Evolutionary conservation across 2,888 invertebrate genomes (phyloP).

Genomic region (Drosophila colorata): DNA sequence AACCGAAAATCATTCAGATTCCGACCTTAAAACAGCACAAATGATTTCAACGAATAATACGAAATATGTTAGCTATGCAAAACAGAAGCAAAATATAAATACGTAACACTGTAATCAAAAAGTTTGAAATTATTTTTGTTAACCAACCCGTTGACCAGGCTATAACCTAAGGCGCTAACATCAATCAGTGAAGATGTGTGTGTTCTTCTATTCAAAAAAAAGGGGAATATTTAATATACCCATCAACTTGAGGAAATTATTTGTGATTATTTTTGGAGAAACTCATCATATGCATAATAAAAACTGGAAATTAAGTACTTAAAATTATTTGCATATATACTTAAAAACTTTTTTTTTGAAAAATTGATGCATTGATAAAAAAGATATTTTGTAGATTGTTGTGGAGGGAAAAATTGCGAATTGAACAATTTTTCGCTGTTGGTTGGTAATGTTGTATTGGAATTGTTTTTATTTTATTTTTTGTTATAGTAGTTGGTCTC

Average conservation of each 20-base stretch:
- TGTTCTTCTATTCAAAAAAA: slow-evolving; percentile 41
- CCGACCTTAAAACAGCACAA: slow-evolving; percentile 1
- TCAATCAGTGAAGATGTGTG: slow-evolving; percentile 29
- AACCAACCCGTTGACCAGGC: slow-evolving; percentile 28
- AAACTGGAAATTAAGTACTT: slow-evolving; percentile 55
- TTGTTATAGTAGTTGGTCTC: slow-evolving; percentile 76
- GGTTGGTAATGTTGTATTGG: slow-evolving; percentile 45
- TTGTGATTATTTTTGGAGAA: slow-evolving; percentile 36
- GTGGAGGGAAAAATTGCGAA: slow-evolving; percentile 55
- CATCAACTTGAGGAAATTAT: slow-evolving; percentile 28
- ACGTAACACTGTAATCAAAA: slow-evolving; percentile 37
- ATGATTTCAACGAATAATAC: slow-evolving; percentile 4
- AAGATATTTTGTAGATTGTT: slow-evolving; percentile 62
- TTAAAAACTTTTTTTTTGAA: slow-evolving; percentile 3
- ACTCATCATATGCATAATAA: slow-evolving; percentile 49
- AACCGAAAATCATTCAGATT: slow-evolving; percentile 14
- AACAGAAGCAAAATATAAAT: slow-evolving; percentile 41
- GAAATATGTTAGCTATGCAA: slow-evolving; percentile 34
- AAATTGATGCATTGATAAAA: slow-evolving; percentile 48
- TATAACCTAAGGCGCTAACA: slow-evolving; percentile 35
- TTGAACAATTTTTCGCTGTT: slow-evolving; percentile 44
- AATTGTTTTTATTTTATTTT: slow-evolving; percentile 44
- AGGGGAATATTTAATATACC: slow-evolving; percentile 9
- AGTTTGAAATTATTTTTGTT: slow-evolving; percentile 35
- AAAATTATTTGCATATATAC: slow-evolving; percentile 40